Conservation (phyloP, 2,113 vertebrate genomes). For the Ochotona princeps region DNA sequence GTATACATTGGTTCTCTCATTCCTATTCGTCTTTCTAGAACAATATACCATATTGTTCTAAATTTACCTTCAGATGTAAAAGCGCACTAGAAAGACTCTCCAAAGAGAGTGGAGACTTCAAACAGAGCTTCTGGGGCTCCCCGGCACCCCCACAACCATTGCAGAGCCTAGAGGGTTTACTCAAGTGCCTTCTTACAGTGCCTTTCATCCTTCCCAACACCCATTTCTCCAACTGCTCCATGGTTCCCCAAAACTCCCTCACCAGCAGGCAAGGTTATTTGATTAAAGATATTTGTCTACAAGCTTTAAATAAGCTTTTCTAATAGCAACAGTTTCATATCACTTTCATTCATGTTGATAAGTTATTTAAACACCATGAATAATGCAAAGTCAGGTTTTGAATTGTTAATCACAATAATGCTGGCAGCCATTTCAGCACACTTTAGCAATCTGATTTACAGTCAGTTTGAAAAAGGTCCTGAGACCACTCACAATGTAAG, state of each 20-base stretch:
- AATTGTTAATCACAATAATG: conserved; percentile 77
- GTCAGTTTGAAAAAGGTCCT: not conserved
- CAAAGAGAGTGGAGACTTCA: not conserved
- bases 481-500: not conserved
- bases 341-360: conserved; percentile 69
- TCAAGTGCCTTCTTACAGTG: too few relatives aligned
- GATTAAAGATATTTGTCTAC: conserved; percentile 77
- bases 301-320: conserved; percentile 77
- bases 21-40: not conserved
- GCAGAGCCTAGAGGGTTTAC: not conserved
- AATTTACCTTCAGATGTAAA: not conserved
- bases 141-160: not conserved
- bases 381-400: conserved; percentile 77
- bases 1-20: not conserved
- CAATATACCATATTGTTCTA: not conserved
- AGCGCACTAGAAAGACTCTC: not conserved
- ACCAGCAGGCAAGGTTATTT: conserved; percentile 61
- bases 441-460: conserved; percentile 45
- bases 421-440: conserved; percentile 42
- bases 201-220: not conserved
- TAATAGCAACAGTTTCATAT: conserved; percentile 71
- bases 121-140: not conserved
- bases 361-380: conserved; percentile 80
- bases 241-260: conserved; percentile 46
- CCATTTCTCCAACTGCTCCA: conserved; percentile 13